Evolutionary conservation across 2,797 vertebrate species (phyloP).

Genomic region (Manis pentadactyla): DNA sequence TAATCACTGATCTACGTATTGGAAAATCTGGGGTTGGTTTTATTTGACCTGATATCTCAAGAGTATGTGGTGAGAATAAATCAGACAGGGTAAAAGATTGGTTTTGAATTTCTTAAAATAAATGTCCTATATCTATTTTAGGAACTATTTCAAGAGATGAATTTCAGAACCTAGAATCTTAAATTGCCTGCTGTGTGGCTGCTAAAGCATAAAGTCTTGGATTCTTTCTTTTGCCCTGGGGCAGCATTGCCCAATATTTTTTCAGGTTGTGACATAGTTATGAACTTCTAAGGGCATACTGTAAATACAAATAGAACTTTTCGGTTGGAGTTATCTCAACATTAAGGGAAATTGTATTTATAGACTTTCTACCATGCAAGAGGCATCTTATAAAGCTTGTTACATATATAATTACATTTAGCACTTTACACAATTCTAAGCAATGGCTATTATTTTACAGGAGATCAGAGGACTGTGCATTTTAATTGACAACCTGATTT

Average conservation of each 20-base stretch:
- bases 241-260: constrained; percentile 40
- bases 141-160: constrained; percentile 59
- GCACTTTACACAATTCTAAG: not conserved
- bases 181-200: constrained; percentile 52
- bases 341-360: constrained; percentile 44
- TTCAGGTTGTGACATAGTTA: constrained; percentile 61
- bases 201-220: not conserved
- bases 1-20: constrained; percentile 5
- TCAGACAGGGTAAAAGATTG: constrained; percentile 9
- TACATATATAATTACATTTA: not conserved
- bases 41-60: constrained; percentile 27
- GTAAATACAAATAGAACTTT: constrained; percentile 53
- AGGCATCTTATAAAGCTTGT: not conserved
- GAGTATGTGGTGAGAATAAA: not conserved
- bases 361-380: not conserved
- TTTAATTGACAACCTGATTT: not conserved
- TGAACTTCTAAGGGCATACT: constrained; percentile 33
- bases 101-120: constrained; percentile 70
- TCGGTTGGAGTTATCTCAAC: not conserved
- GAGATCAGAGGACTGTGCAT: not conserved
- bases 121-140: constrained; percentile 46
- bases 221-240: not conserved
- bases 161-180: constrained; percentile 60
- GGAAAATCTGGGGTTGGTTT: not conserved
- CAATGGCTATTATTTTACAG: not conserved